Evolutionary conservation across 2,888 invertebrate genomes (phyloP), one percentile per base, ranked within the genome.

Genomic region (Koerneria pararmatus): DNA sequence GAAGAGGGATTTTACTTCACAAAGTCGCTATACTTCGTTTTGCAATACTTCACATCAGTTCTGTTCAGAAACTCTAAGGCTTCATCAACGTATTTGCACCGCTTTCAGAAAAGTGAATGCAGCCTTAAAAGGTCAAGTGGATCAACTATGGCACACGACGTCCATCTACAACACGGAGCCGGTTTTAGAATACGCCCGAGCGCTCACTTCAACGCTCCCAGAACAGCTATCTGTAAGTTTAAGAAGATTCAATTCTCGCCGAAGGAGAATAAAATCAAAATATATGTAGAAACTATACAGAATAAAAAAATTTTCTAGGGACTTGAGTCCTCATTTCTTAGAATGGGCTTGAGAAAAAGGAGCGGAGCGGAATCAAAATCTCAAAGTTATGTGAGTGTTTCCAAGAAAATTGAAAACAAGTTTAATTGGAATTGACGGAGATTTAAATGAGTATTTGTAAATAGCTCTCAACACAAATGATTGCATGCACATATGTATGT

Each of bases 101-200:
- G n/a, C 15, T 3, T 67, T 73, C 77, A 95, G 95, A 60, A 92
- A 91, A 87, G 89, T 95, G 0, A 89, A 89, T 2, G 88, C 88
- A 69, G 93, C 91, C 1, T 87, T 91, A 8, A 88, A 88, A 46
- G 88, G 90, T 49, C 97, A 97, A 86, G 86, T 90, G 69, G 87
- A 89, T 31, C 90, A 88, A 56, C 85, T 98, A 29, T 93, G 93
- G 89, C 97, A 97, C 83, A 91, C 93, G 0, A 93, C 95, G 1
- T 91, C 90, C 78, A 90, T 95, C 73, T 98, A 95, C 83, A 87
- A 91, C 82, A 91, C 95, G 83, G 91, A 91, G 4, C 90, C 89
- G 83, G 88, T 95, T 68, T 91, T 93, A 77, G 92, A 95, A 84
- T 98, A 95, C 84, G 90, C 92, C 0, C 89, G 90, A 79, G 89